Evolutionary conservation across 2,113 vertebrate species (phyloP).

Genomic region (Hirundichthys speculiger): DNA sequence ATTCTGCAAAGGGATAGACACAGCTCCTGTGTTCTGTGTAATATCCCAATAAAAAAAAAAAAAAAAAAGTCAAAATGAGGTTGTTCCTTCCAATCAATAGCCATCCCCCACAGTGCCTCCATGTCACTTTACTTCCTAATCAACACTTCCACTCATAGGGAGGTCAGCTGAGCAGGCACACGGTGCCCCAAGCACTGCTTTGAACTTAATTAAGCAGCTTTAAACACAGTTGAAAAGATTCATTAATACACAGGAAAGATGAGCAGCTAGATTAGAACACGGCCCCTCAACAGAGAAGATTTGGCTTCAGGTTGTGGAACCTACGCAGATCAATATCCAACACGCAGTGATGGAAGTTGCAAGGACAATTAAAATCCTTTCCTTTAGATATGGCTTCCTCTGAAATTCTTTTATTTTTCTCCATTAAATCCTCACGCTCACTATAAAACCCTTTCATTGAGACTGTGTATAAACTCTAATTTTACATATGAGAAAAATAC

Average conservation of each 20-base stretch:
- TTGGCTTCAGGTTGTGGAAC: slow-evolving; percentile 47
- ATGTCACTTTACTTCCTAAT: slow-evolving; percentile 77
- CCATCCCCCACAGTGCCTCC: slow-evolving; percentile 69
- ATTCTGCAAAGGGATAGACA: slow-evolving; percentile 27
- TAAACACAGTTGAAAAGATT: slow-evolving; percentile 79
- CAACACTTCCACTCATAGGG: slow-evolving; percentile 78
- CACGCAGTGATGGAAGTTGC: slow-evolving; percentile 27
- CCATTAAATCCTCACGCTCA: slow-evolving; percentile 1
- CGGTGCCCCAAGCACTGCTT: slow-evolving; percentile 75
- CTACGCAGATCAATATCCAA: slow-evolving; percentile 39
- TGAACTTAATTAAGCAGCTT: slow-evolving; percentile 85
- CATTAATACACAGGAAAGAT: slow-evolving; percentile 77
- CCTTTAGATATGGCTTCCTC: slow-evolving; percentile 29
- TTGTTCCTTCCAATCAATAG: slow-evolving; percentile 72
- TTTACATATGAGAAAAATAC: not conserved
- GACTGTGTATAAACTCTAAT: not conserved
- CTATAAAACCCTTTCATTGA: not conserved
- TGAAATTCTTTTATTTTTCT: slow-evolving; percentile 1
- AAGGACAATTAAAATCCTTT: slow-evolving; percentile 44
- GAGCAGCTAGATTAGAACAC: slow-evolving; percentile 66
- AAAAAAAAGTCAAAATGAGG: slow-evolving; percentile 57
- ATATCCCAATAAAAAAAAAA: slow-evolving; percentile 43
- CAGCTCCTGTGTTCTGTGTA: slow-evolving; percentile 18
- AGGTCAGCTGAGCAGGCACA: slow-evolving; percentile 74
- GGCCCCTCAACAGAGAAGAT: slow-evolving; percentile 39